phyloP scores from a whole-genome alignment of 1,140 invertebrate genomes.

The Dendrolimus kikuchii region DNA sequence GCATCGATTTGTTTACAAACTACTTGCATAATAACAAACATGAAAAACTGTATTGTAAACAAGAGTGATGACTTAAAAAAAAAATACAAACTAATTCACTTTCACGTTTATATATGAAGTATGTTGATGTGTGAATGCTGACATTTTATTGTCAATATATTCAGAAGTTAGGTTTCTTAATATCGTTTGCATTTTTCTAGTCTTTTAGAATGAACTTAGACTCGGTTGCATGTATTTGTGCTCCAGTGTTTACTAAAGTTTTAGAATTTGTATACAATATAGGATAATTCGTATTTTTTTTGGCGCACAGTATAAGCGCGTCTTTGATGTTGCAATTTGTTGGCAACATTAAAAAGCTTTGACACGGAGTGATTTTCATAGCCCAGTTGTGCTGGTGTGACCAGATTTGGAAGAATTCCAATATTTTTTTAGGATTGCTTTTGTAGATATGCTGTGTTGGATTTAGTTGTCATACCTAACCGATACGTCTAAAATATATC shows the following conservation, averaged over 20 bases:
- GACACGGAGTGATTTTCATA: conserved; percentile 17
- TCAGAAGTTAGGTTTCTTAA: conserved; percentile 33
- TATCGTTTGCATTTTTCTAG: conserved; percentile 68
- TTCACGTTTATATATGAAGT: too few relatives aligned
- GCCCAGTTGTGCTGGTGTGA: conserved; percentile 6
- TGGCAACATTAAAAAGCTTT: conserved; percentile 12
- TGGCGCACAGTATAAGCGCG: conserved; percentile 25
- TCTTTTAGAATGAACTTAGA: conserved; percentile 46
- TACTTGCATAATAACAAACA: too few relatives aligned
- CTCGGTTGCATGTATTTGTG: conserved; percentile 36
- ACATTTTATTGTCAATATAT: conserved; percentile 26
- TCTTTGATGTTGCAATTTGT: conserved; percentile 16
- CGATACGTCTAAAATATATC: too few relatives aligned
- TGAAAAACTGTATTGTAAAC: too few relatives aligned
- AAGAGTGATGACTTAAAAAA: too few relatives aligned
- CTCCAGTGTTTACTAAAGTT: conserved; percentile 22
- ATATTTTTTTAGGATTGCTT: too few relatives aligned
- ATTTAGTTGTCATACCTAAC: too few relatives aligned
- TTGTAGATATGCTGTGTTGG: too few relatives aligned
- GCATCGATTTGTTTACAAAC: too few relatives aligned
- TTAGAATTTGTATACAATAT: conserved; percentile 18
- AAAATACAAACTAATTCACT: too few relatives aligned
- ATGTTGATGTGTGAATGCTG: conserved; percentile 13
- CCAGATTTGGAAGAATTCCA: conserved; percentile 6
- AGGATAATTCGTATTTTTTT: conserved; percentile 8